Evolutionary conservation across 2,888 invertebrate species (phyloP).

Genomic region (Cistogaster globosa): DNA sequence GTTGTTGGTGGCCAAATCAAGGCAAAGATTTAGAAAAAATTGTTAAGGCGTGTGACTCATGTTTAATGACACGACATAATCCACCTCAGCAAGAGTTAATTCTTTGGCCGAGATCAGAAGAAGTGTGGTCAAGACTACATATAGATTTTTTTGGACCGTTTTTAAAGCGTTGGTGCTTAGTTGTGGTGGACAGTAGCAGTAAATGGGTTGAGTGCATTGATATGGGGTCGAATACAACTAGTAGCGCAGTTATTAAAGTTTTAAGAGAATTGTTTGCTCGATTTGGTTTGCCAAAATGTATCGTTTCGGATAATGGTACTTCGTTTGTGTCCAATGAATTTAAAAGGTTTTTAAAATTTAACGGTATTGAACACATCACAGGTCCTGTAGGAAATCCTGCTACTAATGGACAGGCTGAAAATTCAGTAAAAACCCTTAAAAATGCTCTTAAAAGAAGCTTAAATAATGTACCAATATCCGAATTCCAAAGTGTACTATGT

Average conservation of each 20-base stretch:
- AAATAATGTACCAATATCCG: constrained; percentile 31
- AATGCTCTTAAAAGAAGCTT: constrained; percentile 42
- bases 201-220: constrained; percentile 65
- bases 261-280: constrained; percentile 69
- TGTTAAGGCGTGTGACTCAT: constrained; percentile 62
- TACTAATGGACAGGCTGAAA: constrained; percentile 65
- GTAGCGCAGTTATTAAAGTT: constrained; percentile 43
- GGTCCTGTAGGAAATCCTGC: constrained; percentile 65
- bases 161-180: constrained; percentile 52
- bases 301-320: constrained; percentile 17
- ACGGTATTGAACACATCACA: constrained; percentile 67
- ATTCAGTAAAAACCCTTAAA: constrained; percentile 67
- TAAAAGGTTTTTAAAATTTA: constrained; percentile 60
- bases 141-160: constrained; percentile 58
- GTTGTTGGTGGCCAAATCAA: constrained; percentile 73
- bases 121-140: constrained; percentile 44
- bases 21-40: constrained; percentile 72
- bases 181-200: constrained; percentile 72
- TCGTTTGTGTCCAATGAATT: constrained; percentile 72
- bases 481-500: constrained; percentile 59
- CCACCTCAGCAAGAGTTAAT: constrained; percentile 30
- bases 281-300: constrained; percentile 29
- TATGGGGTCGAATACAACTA: constrained; percentile 49
- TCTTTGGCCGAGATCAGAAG: constrained; percentile 41
- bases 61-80: constrained; percentile 34